Evolutionary conservation across 2,113 vertebrate genomes (phyloP).

Genomic region (Agapornis roseicollis): DNA sequence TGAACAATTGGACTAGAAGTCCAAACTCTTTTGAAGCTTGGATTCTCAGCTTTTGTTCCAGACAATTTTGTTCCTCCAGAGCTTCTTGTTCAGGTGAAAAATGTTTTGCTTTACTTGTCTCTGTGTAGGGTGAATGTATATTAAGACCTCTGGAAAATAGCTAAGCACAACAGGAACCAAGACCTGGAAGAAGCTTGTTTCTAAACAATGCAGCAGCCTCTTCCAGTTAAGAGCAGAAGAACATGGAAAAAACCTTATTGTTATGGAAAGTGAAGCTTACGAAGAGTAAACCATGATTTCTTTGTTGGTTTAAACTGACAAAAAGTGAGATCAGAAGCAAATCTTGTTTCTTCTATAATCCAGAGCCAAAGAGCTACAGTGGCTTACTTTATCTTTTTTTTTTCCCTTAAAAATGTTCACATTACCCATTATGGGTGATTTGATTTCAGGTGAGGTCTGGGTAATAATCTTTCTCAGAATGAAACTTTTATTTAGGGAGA

Average conservation of each 20-base stretch:
- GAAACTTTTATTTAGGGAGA: conserved; percentile 57
- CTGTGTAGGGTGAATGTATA: not conserved
- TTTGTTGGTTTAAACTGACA: conserved; percentile 65
- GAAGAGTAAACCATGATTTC: conserved; percentile 21
- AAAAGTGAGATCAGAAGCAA: conserved; percentile 56
- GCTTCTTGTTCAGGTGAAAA: conserved; percentile 46
- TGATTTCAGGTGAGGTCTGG: conserved; percentile 53
- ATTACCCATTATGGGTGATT: conserved; percentile 63
- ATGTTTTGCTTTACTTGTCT: conserved; percentile 54
- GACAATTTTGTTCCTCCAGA: conserved; percentile 29
- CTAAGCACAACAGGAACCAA: conserved; percentile 34
- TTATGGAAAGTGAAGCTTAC: conserved; percentile 40
- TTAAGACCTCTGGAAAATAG: conserved; percentile 29
- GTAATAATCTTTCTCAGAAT: conserved; percentile 51
- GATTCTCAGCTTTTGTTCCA: conserved; percentile 6
- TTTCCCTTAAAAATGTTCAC: not conserved
- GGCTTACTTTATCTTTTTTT: not conserved
- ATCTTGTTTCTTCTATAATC: conserved; percentile 43
- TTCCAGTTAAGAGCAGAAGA: conserved; percentile 48
- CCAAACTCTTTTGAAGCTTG: conserved; percentile 4
- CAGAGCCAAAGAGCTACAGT: conserved; percentile 14
- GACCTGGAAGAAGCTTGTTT: conserved; percentile 30
- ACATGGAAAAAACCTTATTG: conserved; percentile 10
- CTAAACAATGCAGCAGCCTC: conserved; percentile 48
- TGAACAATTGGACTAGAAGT: conserved; percentile 38